Conservation (phyloP, 2,797 vertebrate genomes). For the Pelochelys cantorii region DNA sequence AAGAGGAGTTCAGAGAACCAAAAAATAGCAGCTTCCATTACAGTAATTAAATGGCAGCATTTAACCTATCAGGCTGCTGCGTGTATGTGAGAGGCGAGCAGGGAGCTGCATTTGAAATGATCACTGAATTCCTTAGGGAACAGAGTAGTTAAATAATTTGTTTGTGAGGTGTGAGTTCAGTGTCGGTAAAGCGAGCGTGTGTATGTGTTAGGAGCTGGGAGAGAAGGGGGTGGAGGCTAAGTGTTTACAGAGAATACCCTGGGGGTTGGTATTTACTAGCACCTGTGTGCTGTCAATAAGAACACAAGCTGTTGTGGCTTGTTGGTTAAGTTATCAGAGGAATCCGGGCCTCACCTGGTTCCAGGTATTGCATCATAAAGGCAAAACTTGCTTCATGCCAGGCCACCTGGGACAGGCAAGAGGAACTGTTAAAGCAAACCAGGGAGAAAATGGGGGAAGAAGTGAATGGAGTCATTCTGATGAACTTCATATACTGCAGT, state of each 20-base stretch:
- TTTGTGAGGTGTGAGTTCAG: conserved; percentile 79
- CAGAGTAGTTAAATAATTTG: conserved; percentile 83
- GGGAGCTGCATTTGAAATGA: conserved; percentile 79
- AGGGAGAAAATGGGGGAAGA: neutral
- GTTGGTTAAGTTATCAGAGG: conserved; percentile 54
- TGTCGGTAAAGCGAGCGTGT: conserved; percentile 42
- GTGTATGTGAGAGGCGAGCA: conserved; percentile 77
- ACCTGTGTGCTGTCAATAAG: conserved; percentile 37
- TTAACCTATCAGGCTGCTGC: conserved; percentile 80
- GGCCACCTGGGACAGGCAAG: conserved; percentile 46
- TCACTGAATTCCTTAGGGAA: conserved; percentile 77
- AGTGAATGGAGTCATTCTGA: neutral
- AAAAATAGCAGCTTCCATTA: conserved; percentile 83
- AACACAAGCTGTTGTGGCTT: conserved; percentile 32
- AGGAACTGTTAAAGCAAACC: conserved; percentile 27
- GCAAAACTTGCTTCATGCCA: conserved; percentile 47
- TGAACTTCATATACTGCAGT: neutral
- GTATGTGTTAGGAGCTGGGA: neutral
- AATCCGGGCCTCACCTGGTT: conserved; percentile 60
- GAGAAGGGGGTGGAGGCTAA: neutral
- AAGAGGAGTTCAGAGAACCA: conserved; percentile 77
- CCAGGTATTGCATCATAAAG: conserved; percentile 63
- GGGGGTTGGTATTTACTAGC: conserved; percentile 33
- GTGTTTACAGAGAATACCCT: conserved; percentile 64
- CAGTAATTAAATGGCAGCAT: conserved; percentile 81